Conservation (phyloP, 2,888 invertebrate genomes). For the Stegana nigrithorax region DNA sequence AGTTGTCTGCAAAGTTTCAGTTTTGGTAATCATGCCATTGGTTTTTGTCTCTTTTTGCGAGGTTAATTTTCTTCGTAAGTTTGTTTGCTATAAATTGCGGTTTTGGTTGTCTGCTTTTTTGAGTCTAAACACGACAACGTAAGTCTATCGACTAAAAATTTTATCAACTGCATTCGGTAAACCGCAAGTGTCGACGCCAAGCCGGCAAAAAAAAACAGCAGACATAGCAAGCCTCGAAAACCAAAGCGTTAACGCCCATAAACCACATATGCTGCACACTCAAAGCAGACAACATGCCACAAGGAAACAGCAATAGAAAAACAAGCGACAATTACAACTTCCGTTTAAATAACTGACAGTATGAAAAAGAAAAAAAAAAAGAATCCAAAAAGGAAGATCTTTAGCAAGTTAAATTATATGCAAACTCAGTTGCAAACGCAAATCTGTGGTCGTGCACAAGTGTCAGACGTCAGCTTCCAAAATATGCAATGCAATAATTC, state of each 20-base stretch:
- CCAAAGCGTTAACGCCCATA: too few relatives aligned
- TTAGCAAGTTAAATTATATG: conserved; percentile 13
- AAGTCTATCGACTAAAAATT: neutral
- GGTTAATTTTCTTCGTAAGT: too few relatives aligned
- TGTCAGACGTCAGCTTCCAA: conserved; percentile 58
- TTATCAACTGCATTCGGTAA: conserved; percentile 3
- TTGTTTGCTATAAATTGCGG: too few relatives aligned
- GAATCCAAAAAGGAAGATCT: conserved; percentile 23
- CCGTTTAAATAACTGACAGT: conserved; percentile 34
- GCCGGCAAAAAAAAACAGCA: too few relatives aligned
- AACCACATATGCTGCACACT: conserved; percentile 29
- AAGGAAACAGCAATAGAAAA: conserved; percentile 42
- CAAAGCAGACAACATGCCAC: neutral
- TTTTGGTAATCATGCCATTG: too few relatives aligned
- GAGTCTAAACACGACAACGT: too few relatives aligned
- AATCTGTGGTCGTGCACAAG: conserved; percentile 58
- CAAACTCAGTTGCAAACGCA: conserved; percentile 26
- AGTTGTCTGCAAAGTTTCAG: too few relatives aligned
- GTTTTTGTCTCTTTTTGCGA: too few relatives aligned
- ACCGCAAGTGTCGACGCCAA: conserved; percentile 10
- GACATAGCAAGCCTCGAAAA: too few relatives aligned
- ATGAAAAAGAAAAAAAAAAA: conserved; percentile 46
- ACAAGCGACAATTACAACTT: conserved; percentile 56
- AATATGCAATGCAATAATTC: conserved; percentile 55
- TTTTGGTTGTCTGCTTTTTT: too few relatives aligned